Conservation (phyloP, 2,113 vertebrate species). For the Serinus canaria region DNA sequence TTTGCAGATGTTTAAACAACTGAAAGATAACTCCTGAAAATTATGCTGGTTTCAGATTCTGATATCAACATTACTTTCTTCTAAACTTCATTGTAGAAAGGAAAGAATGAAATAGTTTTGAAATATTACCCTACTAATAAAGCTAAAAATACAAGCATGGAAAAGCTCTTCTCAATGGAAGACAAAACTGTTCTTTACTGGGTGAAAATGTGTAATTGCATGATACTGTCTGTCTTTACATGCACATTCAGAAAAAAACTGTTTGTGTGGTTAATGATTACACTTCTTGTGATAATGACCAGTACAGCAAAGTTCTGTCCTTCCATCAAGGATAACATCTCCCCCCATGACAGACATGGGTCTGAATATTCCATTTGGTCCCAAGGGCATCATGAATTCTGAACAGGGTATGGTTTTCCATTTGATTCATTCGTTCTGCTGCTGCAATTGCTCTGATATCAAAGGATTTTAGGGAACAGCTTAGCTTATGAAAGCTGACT, state of each 20-base stretch:
- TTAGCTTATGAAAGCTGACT: not conserved
- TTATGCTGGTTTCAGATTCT: not conserved
- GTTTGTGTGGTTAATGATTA: not conserved
- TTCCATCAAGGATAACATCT: not conserved
- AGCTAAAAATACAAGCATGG: not conserved
- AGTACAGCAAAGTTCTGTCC: not conserved
- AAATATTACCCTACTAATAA: not conserved
- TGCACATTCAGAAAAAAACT: not conserved
- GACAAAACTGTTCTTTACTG: not conserved
- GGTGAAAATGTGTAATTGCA: not conserved
- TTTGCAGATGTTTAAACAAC: not conserved
- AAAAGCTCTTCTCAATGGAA: not conserved
- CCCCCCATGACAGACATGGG: not conserved
- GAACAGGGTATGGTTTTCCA: not conserved
- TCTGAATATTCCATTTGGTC: constrained; percentile 5
- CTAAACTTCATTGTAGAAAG: not conserved
- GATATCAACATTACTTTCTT: not conserved
- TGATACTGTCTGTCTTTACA: not conserved
- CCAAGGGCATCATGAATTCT: constrained; percentile 12
- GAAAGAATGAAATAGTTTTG: not conserved
- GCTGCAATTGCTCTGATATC: not conserved
- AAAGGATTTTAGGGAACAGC: not conserved
- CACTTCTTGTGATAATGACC: not conserved
- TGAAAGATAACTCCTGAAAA: not conserved
- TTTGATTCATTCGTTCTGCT: constrained; percentile 16